Base-by-base conservation (phyloP, 2,113 vertebrate species). In the Megaceryle maxima region DNA sequence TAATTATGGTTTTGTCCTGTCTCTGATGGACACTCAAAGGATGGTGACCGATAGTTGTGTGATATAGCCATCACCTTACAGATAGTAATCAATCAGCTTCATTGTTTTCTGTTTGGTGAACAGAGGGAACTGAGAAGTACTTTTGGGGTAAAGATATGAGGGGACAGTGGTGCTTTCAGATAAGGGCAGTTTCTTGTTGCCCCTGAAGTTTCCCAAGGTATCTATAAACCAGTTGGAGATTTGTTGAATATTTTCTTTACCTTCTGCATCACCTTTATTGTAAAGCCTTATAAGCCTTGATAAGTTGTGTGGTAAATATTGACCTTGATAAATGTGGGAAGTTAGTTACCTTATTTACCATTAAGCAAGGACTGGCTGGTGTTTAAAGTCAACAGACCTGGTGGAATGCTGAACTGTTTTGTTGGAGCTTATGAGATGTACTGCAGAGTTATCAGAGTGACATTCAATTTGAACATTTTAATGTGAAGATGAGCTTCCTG, bases 21-120 rank as follows among this genome's bases (percentile, higher is more conserved):
- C 60, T 53, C 63, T 53, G 62, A 44, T 0, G 5, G 13, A 24
- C 41, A 6, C 3, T 0, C 43, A 24, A 31, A 64, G 63, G 69
- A 24, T 5, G 24, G 28, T 44, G 43, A 28, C 20, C 1, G 2
- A 33, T 31, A 19, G 28, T 35, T 53, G 24, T 53, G 10, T 26
- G 44, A 41, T 67, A 2, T 13, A 59, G 55, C 5, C 48, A 70
- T 15, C 16, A 10, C 41, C 9, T 33, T 48, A 28, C 14, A 51
- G 16, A 4, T 25, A 16, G 26, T 43, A 11, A 59, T 29, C 28
- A 10, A 1, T 59, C 14, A 29, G 9, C 33, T 51, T 62, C 12
- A 3, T 81, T 2, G 1, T 33, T 53, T 35, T 8, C 22, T 67
- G 33, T 51, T 72, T 33, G 37, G 39, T 43, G 28, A 37, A 19